Conservation (phyloP, 1,140 invertebrate genomes). For the Calephelis virginiensis region DNA sequence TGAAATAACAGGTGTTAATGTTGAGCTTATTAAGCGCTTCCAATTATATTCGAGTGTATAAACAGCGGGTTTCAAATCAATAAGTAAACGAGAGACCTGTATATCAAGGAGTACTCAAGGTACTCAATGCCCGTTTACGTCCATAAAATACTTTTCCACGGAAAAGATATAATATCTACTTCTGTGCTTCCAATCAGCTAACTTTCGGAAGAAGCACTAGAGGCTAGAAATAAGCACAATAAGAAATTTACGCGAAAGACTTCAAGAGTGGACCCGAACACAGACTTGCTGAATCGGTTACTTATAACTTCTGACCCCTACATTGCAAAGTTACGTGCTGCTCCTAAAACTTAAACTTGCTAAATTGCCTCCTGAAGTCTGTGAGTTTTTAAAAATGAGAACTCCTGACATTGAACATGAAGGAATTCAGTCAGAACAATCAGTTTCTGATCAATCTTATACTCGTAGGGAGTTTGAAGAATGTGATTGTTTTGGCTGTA, state of each 20-base stretch:
- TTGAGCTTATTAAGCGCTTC: conserved; percentile 23
- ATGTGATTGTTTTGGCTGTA: background rate
- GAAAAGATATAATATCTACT: conserved; percentile 6
- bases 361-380: background rate
- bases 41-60: conserved; percentile 22
- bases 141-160: conserved; percentile 8
- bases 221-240: background rate
- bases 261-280: too few species aligned
- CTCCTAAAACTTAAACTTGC: background rate
- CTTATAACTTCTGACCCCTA: too few species aligned
- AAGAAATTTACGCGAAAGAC: background rate
- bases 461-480: background rate
- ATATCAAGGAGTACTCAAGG: background rate
- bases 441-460: background rate
- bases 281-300: too few species aligned
- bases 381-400: background rate
- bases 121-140: too few species aligned
- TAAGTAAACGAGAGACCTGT: background rate
- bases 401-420: conserved; percentile 10
- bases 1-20: conserved; percentile 24
- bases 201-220: conserved; percentile 3
- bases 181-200: conserved; percentile 7
- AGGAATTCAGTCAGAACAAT: conserved; percentile 14
- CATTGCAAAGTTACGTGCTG: background rate
- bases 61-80: background rate